Percentiles rank a stretch among this genome's conserved stretches.
These are phyloP conservation scores for Ophraella communa DNA, from an alignment of 2,888 invertebrate genomes.

Conservation along the genomic window DNA sequence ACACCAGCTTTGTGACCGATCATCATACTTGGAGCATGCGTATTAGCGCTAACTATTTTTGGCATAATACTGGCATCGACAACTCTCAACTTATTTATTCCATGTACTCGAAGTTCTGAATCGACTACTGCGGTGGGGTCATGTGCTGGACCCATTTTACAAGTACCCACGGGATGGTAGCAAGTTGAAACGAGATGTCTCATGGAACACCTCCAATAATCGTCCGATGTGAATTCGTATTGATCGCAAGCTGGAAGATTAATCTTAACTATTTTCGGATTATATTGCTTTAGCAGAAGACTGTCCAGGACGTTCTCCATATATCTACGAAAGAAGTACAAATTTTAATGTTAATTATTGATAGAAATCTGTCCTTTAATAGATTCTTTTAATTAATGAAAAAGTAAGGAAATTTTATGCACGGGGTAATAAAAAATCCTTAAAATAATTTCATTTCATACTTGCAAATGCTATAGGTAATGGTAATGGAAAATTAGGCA, in stretches of 20 bases:
- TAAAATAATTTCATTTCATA: too few relatives aligned
- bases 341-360: too few relatives aligned
- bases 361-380: too few relatives aligned
- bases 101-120: constrained; percentile 69
- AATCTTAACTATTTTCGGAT: constrained; percentile 47
- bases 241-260: constrained; percentile 60
- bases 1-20: constrained; percentile 63
- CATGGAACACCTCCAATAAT: constrained; percentile 64
- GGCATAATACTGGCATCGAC: constrained; percentile 86
- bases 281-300: constrained; percentile 48
- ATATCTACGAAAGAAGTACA: constrained; percentile 45
- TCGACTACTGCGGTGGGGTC: constrained; percentile 71
- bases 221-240: constrained; percentile 57
- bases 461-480: too few relatives aligned
- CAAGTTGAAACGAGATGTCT: constrained; percentile 43
- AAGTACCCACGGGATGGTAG: constrained; percentile 46
- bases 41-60: constrained; percentile 66
- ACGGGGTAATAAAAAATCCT: too few relatives aligned
- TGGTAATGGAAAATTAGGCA: too few relatives aligned
- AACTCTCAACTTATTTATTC: constrained; percentile 71
- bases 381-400: too few relatives aligned
- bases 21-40: constrained; percentile 61
- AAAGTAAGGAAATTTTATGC: too few relatives aligned
- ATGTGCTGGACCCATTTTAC: constrained; percentile 43
- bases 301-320: constrained; percentile 58